These are phyloP conservation scores for Selene dorsalis DNA, from an alignment of 2,797 vertebrate genomes.

Conservation along the genomic window DNA sequence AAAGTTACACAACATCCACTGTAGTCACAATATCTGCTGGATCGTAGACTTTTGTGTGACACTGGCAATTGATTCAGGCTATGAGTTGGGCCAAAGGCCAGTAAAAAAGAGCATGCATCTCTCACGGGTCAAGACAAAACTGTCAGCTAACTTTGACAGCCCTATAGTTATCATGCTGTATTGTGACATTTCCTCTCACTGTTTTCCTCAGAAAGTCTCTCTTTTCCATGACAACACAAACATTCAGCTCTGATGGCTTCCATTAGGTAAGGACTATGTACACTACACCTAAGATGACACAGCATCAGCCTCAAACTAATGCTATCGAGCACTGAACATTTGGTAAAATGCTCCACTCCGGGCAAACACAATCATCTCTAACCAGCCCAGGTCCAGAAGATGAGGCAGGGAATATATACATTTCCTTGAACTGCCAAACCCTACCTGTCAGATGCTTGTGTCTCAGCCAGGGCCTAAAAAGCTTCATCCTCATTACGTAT, in stretches of 20 bases:
- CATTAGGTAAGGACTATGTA: constrained; percentile 51
- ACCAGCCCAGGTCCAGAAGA: constrained; percentile 70
- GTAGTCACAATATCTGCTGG: too few species aligned
- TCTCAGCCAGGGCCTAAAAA: constrained; percentile 81
- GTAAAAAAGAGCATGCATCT: too few species aligned
- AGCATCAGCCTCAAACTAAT: constrained; percentile 67
- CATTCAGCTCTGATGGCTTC: constrained; percentile 66
- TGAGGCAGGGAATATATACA: constrained; percentile 76
- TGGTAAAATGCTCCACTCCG: constrained; percentile 75
- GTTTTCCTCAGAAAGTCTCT: constrained; percentile 37
- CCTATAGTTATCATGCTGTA: background rate
- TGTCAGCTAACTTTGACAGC: too few species aligned
- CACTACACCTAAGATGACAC: constrained; percentile 69
- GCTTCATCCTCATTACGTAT: constrained; percentile 80
- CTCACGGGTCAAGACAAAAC: too few species aligned
- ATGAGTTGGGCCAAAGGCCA: too few species aligned
- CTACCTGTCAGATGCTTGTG: constrained; percentile 82
- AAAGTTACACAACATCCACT: too few species aligned
- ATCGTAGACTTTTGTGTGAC: too few species aligned
- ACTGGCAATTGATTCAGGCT: too few species aligned
- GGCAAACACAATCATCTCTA: constrained; percentile 78
- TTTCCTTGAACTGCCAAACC: constrained; percentile 80
- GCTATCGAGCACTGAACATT: constrained; percentile 73
- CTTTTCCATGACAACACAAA: constrained; percentile 43
- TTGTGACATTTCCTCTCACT: background rate